Base-by-base conservation (phyloP, 2,797 vertebrate genomes). In the Molossus molossus region DNA sequence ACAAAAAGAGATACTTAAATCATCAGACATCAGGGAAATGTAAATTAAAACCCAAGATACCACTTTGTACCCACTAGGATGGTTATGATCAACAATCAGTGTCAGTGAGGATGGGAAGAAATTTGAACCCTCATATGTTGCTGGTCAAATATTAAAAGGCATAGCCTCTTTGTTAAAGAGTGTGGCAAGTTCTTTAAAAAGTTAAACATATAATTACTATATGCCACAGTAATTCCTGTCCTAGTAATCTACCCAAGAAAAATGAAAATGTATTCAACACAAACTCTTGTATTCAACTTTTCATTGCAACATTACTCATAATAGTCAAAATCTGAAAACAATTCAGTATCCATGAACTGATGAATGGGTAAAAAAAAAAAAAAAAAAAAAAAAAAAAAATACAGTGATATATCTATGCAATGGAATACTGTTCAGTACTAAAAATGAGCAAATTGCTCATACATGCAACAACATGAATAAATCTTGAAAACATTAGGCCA, bases 11-110 rank as follows among this genome's bases (percentile, higher is more conserved):
- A 79, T 58, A 20, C 55, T 57, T 58, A 48, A n/a, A 72, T 62
- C 50, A 82, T 40, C 72, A 40, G 21, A 27, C 65, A 87, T 1
- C 20, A 29, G 11, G 20, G 18, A 95, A 92, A 64, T 37, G 12
- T 84, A 62, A 90, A 64, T 76, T 90, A 92, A 95, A 96, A 87
- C 12, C 4, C 33, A 65, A 87, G 18, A 90, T 64, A n/a, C 18
- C 17, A 48, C 48, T 92, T 72, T 37, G 18, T 6, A 86, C 29
- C 6, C 9, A 45, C 17, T 14, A 70, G 55, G 7, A 83, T 50
- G 23, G 17, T 20, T 48, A 93, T 81, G 57, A 84, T 81, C 17
- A 13, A 53, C 40, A 80, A 69, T 29, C 18, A n/a, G 77, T 45
- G 4, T 45, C 69, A 9, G 23, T 88, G 5, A 90, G 23, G 29